phyloP scores from a whole-genome alignment of 2,113 vertebrate genomes.

The Xyrauchen texanus region DNA sequence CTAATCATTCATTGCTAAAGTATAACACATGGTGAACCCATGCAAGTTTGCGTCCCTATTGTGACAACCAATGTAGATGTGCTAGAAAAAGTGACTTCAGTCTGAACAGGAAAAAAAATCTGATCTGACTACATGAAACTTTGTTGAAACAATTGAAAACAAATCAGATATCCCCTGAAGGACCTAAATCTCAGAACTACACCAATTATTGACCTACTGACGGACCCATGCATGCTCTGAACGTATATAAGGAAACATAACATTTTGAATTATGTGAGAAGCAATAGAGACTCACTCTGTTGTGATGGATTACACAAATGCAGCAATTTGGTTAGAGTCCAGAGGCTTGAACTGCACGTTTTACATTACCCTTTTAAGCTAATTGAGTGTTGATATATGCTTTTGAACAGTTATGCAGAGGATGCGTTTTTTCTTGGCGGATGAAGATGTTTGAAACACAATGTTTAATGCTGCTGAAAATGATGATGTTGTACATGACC shows the following conservation, averaged over 20 bases:
- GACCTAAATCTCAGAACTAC: too few species aligned
- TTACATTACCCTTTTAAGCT: conserved; percentile 64
- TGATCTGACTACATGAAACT: too few species aligned
- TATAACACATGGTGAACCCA: too few species aligned
- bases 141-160: too few species aligned
- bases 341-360: conserved; percentile 57
- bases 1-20: too few species aligned
- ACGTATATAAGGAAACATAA: neutral
- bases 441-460: conserved; percentile 34
- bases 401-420: conserved; percentile 37
- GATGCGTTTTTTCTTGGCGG: conserved; percentile 53
- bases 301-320: conserved; percentile 38
- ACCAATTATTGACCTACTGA: too few species aligned
- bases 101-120: too few species aligned
- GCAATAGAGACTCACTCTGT: neutral
- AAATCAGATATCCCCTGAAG: too few species aligned
- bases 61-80: too few species aligned
- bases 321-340: conserved; percentile 56
- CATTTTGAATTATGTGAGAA: conserved; percentile 3
- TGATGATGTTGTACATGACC: neutral
- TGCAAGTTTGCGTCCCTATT: too few species aligned
- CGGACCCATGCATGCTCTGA: neutral
- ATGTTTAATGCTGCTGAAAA: conserved; percentile 12
- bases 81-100: too few species aligned
- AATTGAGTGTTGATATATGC: conserved; percentile 69